Evolutionary conservation across 2,797 vertebrate genomes (phyloP).

Genomic region (Pangasius sanitwongsei): DNA sequence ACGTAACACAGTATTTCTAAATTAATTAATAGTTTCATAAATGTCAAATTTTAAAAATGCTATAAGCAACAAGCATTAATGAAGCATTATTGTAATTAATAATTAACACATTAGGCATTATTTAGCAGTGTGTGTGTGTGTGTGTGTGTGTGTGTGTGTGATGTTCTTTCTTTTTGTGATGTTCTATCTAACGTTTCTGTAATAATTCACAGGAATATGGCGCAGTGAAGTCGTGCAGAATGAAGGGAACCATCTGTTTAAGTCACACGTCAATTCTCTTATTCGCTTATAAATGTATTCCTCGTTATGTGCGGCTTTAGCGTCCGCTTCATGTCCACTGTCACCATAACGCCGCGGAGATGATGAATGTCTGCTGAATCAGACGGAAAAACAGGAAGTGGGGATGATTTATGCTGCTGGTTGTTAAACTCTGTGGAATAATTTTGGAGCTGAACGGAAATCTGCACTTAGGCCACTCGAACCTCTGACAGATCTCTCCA

Average conservation of each 20-base stretch:
- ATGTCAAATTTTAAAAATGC: no score
- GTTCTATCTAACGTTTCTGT: not conserved
- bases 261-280: not conserved
- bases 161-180: not conserved
- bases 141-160: not conserved
- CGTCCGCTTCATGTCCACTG: not conserved
- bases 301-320: not conserved
- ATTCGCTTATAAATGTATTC: not conserved
- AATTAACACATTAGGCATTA: no score
- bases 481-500: not conserved
- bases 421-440: slow-evolving; percentile 8
- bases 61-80: no score
- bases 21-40: no score
- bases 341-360: not conserved
- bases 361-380: not conserved
- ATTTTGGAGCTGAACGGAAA: not conserved
- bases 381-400: slow-evolving; percentile 1
- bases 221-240: not conserved
- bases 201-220: not conserved
- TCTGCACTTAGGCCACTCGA: not conserved
- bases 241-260: not conserved
- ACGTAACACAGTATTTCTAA: no score
- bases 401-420: slow-evolving; percentile 16
- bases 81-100: no score
- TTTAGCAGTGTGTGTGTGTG: not conserved